phyloP scores from a whole-genome alignment of 2,888 invertebrate genomes.

The Gerosis bhagava region DNA sequence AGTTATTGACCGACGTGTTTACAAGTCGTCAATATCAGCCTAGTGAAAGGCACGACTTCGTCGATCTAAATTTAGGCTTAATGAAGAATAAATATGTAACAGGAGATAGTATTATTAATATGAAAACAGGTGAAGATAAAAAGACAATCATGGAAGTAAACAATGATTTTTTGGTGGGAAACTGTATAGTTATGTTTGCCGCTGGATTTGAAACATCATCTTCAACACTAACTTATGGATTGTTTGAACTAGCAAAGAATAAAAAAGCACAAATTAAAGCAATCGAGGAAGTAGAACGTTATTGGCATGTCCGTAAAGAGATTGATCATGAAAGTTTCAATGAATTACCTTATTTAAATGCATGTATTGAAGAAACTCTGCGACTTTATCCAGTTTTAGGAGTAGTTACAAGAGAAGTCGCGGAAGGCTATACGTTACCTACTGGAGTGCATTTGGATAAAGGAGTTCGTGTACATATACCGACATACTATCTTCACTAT shows the following conservation, averaged over 20 bases:
- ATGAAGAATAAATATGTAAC: constrained; percentile 41
- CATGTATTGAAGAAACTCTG: constrained; percentile 50
- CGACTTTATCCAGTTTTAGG: constrained; percentile 49
- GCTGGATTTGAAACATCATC: constrained; percentile 59
- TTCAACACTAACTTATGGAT: constrained; percentile 40
- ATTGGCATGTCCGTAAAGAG: constrained; percentile 36
- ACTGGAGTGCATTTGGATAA: constrained; percentile 46
- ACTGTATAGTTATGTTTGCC: constrained; percentile 71
- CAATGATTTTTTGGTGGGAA: constrained; percentile 70
- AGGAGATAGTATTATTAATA: constrained; percentile 48
- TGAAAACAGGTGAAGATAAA: constrained; percentile 39
- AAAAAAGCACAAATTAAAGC: constrained; percentile 37
- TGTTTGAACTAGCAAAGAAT: constrained; percentile 51
- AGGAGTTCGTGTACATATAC: constrained; percentile 47
- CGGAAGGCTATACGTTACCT: constrained; percentile 50
- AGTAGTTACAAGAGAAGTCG: constrained; percentile 42
- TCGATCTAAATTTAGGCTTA: constrained; percentile 48
- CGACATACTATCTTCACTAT: constrained; percentile 47
- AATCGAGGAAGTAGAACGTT: constrained; percentile 45
- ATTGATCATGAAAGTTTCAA: constrained; percentile 47
- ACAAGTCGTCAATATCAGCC: constrained; percentile 42
- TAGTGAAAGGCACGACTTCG: constrained; percentile 48
- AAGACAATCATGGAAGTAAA: constrained; percentile 47
- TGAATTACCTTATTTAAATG: constrained; percentile 50
- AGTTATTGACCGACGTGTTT: constrained; percentile 43